These are phyloP conservation scores for Gallinago undulata DNA, from an alignment of 2,113 vertebrate species.

Conservation along the genomic window DNA sequence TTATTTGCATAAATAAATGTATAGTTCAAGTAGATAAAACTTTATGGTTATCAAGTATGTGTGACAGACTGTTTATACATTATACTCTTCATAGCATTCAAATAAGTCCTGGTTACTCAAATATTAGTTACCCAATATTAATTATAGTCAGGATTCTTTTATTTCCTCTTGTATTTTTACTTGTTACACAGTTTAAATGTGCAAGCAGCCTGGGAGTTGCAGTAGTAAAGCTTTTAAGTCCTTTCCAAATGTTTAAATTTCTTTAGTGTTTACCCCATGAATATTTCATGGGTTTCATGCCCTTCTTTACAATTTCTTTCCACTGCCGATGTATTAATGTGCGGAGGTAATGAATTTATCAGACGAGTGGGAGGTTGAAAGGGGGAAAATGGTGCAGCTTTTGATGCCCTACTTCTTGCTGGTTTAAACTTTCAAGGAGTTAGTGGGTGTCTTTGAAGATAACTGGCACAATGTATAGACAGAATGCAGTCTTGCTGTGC, in stretches of 20 bases:
- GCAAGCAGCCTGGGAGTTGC: not conserved
- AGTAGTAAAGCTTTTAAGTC: not conserved
- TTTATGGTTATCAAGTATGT: not conserved
- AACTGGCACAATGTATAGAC: not conserved
- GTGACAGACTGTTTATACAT: not conserved
- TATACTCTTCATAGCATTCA: not conserved
- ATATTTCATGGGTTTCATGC: not conserved
- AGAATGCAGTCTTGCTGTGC: not conserved
- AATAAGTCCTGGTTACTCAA: not conserved
- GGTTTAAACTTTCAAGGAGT: not conserved
- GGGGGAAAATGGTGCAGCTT: not conserved
- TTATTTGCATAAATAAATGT: not conserved
- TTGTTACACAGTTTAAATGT: not conserved
- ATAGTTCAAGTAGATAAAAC: not conserved
- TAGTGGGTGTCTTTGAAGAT: not conserved
- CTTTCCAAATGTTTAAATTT: not conserved
- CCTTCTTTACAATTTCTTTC: not conserved
- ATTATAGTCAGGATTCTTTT: not conserved
- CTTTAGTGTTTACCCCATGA: not conserved
- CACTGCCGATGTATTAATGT: fast-evolving
- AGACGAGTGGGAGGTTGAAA: not conserved
- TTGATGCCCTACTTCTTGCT: not conserved
- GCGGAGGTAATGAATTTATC: not conserved
- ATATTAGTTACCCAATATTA: not conserved
- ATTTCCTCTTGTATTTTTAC: not conserved